Percentiles rank a stretch among this genome's conserved stretches.
These are phyloP conservation scores for Papilio helenus DNA, from an alignment of 1,140 invertebrate genomes.

Conservation along the genomic window DNA sequence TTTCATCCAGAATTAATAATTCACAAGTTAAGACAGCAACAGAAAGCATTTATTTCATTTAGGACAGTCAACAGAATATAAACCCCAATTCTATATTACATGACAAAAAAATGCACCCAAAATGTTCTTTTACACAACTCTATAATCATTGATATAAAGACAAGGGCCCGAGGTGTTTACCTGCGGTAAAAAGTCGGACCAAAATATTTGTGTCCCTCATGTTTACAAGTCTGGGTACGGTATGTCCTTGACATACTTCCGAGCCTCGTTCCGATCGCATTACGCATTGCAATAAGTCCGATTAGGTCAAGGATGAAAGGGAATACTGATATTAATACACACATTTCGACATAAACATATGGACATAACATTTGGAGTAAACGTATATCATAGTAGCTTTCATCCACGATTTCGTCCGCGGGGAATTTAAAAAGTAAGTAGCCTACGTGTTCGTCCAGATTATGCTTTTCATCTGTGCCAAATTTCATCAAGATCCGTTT, in stretches of 20 bases:
- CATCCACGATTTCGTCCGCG: too few relatives aligned
- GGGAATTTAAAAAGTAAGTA: too few relatives aligned
- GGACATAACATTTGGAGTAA: background rate
- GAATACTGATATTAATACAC: background rate
- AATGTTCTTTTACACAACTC: background rate
- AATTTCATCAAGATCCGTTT: too few relatives aligned
- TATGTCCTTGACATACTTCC: slow-evolving; percentile 8
- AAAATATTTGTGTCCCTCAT: slow-evolving; percentile 5
- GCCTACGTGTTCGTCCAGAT: too few relatives aligned
- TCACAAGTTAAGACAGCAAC: too few relatives aligned
- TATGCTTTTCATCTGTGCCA: too few relatives aligned
- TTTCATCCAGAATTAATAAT: background rate
- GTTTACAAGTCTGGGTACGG: slow-evolving; percentile 11
- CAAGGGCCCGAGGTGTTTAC: background rate
- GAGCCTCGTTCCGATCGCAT: slow-evolving; percentile 1
- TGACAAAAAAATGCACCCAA: background rate
- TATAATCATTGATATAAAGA: background rate
- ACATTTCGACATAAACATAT: background rate
- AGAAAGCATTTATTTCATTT: too few relatives aligned
- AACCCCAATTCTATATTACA: background rate
- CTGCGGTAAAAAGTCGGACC: background rate
- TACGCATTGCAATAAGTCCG: slow-evolving; percentile 6
- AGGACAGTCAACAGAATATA: background rate
- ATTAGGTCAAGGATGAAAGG: background rate
- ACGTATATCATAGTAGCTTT: background rate